Evolutionary conservation across 35 echinoderm and acorn worm species (phyloP), one percentile per base, ranked within the genome.

Genomic region (Patiria miniata): DNA sequence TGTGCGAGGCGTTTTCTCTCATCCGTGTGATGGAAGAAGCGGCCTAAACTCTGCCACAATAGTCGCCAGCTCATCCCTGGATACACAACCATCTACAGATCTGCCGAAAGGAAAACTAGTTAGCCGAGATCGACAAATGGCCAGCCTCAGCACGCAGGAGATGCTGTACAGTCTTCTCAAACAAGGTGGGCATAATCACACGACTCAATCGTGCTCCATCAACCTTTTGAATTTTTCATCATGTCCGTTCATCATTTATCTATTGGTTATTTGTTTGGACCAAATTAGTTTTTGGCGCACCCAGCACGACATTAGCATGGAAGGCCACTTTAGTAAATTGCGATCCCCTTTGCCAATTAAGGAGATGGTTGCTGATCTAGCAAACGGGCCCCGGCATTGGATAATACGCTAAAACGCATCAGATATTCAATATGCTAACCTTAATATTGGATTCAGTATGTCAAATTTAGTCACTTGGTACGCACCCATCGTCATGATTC

Each of bases 201-300:
- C n/a, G n/a, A 5, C 78, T 60, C 82, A 37, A 30, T 60, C 23
- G 29, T 58, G 29, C 26, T 37, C 36, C 53, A 84, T 59, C 57
- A 54, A 84, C 37, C 82, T 36, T 84, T 84, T 84, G 53, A 84
- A 84, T 84, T 84, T 84, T 84, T 58, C 65, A 73, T 84, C 51
- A 53, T 17, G 57, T 84, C 37, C 57, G 32, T 60, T 60, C 82
- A 84, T 84, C 82, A 84, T 84, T 84, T 84, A 84, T 58, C 53
- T 84, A 84, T 84, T 84, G 57, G 51, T 84, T 84, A 84, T 84
- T 84, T 84, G 82, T 84, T 84, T 84, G 82, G 54, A 37, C 82
- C 82, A 84, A 84, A 84, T 84, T 84, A 84, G 82, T 84, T 84
- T 84, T 80, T 84, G 29, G 52, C 57, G 82, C 82, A 53, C 78